These are phyloP conservation scores for Papilio gigon DNA, from an alignment of 2,888 invertebrate genomes.

Conservation along the genomic window DNA sequence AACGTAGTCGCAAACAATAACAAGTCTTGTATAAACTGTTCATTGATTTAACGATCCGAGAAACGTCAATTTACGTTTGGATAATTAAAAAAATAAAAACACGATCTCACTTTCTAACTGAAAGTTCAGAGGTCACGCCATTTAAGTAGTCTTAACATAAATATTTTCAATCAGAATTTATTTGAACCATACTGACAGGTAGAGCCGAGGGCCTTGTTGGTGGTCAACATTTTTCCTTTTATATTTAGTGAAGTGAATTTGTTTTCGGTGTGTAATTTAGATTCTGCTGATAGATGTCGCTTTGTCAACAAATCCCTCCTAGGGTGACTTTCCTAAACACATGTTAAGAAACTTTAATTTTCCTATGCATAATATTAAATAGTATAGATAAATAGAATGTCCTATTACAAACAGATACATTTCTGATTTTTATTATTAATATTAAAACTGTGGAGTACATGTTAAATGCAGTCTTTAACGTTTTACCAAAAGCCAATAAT, in stretches of 20 bases:
- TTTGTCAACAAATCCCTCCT: too few relatives aligned
- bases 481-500: background rate
- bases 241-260: background rate
- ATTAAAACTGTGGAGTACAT: too few relatives aligned
- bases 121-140: constrained; percentile 7
- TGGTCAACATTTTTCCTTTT: background rate
- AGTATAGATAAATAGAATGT: too few relatives aligned
- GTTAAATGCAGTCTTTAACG: background rate
- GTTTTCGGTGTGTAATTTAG: background rate
- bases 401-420: too few relatives aligned
- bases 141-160: constrained; percentile 11
- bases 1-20: background rate
- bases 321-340: too few relatives aligned
- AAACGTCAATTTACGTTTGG: background rate
- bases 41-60: background rate
- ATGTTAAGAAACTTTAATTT: too few relatives aligned
- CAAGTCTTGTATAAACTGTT: background rate
- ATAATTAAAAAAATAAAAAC: constrained; percentile 17
- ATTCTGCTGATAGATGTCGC: background rate
- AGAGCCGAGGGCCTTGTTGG: background rate
- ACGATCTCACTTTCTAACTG: constrained; percentile 7
- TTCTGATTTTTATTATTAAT: too few relatives aligned
- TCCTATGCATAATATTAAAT: too few relatives aligned
- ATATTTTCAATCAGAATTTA: background rate
- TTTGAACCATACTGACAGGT: background rate